These are phyloP conservation scores for Poecilus cupreus DNA, from an alignment of 2,888 invertebrate genomes.

Conservation along the genomic window DNA sequence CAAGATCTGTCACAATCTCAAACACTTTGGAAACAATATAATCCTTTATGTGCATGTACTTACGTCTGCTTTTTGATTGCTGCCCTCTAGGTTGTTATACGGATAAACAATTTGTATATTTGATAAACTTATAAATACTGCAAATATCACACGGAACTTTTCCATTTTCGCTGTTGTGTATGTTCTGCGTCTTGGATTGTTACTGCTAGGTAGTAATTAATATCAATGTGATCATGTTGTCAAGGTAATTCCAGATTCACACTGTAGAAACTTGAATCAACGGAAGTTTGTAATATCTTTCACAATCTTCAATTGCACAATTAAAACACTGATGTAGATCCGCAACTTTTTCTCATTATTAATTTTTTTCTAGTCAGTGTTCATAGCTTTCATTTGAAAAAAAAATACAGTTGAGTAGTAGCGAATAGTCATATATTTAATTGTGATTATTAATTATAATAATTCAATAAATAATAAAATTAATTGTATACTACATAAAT, in stretches of 20 bases:
- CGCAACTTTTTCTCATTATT: too few relatives aligned
- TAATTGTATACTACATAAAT: too few relatives aligned
- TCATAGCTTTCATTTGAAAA: too few relatives aligned
- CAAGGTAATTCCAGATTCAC: slow-evolving; percentile 56
- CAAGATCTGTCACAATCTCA: neutral
- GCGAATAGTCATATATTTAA: too few relatives aligned
- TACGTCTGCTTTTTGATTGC: slow-evolving; percentile 34
- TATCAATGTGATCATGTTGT: slow-evolving; percentile 49
- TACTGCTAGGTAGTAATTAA: slow-evolving; percentile 44
- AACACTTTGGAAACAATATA: neutral
- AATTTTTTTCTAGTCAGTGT: too few relatives aligned
- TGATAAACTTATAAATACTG: slow-evolving; percentile 9
- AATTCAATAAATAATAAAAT: too few relatives aligned
- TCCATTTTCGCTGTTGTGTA: slow-evolving; percentile 21
- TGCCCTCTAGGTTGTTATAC: slow-evolving; percentile 9
- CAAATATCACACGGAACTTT: slow-evolving; percentile 2
- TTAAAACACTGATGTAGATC: too few relatives aligned
- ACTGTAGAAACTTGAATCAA: slow-evolving; percentile 49
- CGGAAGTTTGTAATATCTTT: too few relatives aligned
- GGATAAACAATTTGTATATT: slow-evolving; percentile 5
- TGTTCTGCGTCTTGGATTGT: slow-evolving; percentile 13
- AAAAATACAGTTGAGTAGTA: too few relatives aligned
- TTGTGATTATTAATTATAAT: too few relatives aligned
- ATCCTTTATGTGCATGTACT: neutral
- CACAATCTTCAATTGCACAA: too few relatives aligned